Evolutionary conservation across 2,888 invertebrate species (phyloP).

Genomic region (Rotaria macrura): DNA sequence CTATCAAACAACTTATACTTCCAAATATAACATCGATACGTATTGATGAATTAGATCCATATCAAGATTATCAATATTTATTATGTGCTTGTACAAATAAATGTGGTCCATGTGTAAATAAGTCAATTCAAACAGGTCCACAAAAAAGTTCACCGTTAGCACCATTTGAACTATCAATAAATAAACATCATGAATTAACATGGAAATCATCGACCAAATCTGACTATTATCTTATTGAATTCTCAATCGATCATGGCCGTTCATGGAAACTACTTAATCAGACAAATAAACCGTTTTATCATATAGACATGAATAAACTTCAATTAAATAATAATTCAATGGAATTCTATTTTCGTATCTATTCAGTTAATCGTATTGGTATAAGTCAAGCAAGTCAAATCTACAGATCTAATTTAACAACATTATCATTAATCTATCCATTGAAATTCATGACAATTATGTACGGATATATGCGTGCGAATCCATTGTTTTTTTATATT

Average conservation of each 20-base stretch:
- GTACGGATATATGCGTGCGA: not conserved
- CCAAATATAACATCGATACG: not conserved
- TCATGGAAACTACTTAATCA: not conserved
- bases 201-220: not conserved
- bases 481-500: not conserved
- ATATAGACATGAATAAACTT: not conserved
- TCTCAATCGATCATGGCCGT: not conserved
- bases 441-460: not conserved
- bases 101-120: not conserved
- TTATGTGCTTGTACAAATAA: not conserved
- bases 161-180: not conserved
- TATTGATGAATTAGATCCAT: not conserved
- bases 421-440: not conserved
- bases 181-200: not conserved
- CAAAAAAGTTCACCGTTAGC: not conserved
- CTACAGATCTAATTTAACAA: not conserved
- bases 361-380: not conserved
- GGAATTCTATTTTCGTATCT: not conserved
- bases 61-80: not conserved
- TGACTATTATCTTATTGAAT: slow-evolving; percentile 1
- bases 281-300: not conserved
- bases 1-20: not conserved
- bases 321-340: not conserved
- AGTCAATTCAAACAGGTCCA: not conserved
- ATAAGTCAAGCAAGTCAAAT: not conserved